Evolutionary conservation across 2,888 invertebrate genomes (phyloP).

Genomic region (Agrotis ipsilon): DNA sequence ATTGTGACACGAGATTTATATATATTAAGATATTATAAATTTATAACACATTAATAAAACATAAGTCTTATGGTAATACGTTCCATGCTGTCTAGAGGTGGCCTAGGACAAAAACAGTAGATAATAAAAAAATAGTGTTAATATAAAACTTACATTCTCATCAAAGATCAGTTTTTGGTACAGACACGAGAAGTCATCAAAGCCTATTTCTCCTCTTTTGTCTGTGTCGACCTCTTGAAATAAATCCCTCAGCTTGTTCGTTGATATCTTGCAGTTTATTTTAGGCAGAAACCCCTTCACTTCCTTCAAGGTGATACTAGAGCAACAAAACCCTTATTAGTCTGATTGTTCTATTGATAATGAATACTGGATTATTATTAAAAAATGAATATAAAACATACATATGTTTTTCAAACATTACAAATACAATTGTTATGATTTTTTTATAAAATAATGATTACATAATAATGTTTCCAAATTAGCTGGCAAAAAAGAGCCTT

Average conservation of each 20-base stretch:
- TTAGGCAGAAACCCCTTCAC: conserved; percentile 97
- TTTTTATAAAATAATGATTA: background rate
- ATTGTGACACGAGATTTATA: no score
- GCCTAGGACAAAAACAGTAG: no score
- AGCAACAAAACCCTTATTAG: conserved; percentile 30
- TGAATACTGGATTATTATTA: background rate
- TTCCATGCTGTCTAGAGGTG: no score
- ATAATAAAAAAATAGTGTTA: background rate
- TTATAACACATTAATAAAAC: no score
- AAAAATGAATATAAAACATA: background rate
- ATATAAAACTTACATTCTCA: conserved; percentile 92
- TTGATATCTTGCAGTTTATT: conserved; percentile 97
- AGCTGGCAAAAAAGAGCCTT: background rate
- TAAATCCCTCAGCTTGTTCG: conserved; percentile 95
- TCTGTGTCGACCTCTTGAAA: conserved; percentile 97
- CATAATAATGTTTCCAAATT: background rate
- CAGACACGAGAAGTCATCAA: conserved; percentile 96
- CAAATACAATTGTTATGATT: background rate
- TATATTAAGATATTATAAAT: no score
- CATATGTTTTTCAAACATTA: background rate
- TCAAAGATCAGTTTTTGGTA: conserved; percentile 97
- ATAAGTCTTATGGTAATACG: no score
- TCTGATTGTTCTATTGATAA: background rate
- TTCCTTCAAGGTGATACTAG: conserved; percentile 96
- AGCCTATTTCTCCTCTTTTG: conserved; percentile 95